Percentiles rank a stretch among this genome's conserved stretches.
Conservation (phyloP, 1,140 invertebrate genomes). For the Arctopsyche grandis region DNA sequence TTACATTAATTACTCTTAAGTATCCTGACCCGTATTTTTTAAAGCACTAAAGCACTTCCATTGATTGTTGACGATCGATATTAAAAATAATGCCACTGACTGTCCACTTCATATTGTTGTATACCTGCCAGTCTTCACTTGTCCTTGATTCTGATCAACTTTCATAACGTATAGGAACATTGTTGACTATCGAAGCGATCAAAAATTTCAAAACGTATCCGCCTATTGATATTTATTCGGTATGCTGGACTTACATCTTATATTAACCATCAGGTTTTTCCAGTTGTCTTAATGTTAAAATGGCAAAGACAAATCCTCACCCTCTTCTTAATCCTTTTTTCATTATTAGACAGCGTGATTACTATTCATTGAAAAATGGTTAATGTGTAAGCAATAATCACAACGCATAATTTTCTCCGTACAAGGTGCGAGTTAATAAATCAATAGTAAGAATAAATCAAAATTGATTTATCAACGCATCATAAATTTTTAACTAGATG, state of each 20-base stretch:
- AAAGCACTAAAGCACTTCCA: not conserved
- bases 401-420: too few species aligned
- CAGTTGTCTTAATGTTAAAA: not conserved
- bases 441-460: too few species aligned
- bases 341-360: too few species aligned
- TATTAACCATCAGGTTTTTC: not conserved
- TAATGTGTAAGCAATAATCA: too few species aligned
- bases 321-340: too few species aligned
- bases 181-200: slow-evolving; percentile 12
- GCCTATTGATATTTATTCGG: not conserved
- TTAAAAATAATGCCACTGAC: not conserved
- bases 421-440: too few species aligned
- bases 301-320: slow-evolving; percentile 2
- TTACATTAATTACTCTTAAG: not conserved
- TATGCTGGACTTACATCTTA: not conserved
- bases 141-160: slow-evolving; percentile 17
- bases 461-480: too few species aligned
- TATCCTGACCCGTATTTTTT: slow-evolving; percentile 15
- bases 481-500: too few species aligned
- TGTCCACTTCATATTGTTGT: not conserved
- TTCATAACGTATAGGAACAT: slow-evolving; percentile 4
- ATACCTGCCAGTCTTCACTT: not conserved
- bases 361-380: too few species aligned
- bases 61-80: not conserved
- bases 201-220: slow-evolving; percentile 18